Percentiles rank a stretch among this genome's conserved stretches.
Conservation (phyloP, 2,888 invertebrate genomes). For the Hyppa rectilinea region DNA sequence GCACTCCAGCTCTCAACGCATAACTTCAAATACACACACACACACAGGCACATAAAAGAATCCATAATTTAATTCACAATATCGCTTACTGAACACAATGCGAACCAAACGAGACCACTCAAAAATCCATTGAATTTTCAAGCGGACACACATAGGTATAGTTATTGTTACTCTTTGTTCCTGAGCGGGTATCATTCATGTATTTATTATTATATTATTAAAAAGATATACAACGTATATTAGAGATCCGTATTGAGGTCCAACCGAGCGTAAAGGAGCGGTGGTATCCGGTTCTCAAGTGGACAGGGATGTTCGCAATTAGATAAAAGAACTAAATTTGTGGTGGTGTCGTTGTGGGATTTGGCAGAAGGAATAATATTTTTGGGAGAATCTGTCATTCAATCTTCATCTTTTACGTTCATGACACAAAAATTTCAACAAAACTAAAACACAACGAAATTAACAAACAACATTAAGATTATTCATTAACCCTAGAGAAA, state of each 20-base stretch:
- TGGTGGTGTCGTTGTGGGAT: constrained; percentile 14
- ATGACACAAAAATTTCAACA: neutral
- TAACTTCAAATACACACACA: constrained; percentile 33
- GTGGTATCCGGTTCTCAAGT: constrained; percentile 89
- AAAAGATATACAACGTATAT: constrained; percentile 87
- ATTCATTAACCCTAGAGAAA: neutral
- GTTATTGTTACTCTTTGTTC: constrained; percentile 64
- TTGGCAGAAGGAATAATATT: neutral
- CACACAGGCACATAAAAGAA: constrained; percentile 47
- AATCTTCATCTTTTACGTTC: neutral
- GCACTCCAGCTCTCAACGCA: constrained; percentile 24
- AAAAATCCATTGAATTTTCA: constrained; percentile 62
- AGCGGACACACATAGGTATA: constrained; percentile 57
- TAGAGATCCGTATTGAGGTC: constrained; percentile 76
- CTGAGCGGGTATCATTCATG: constrained; percentile 76
- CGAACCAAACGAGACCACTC: constrained; percentile 58
- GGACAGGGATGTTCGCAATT: constrained; percentile 67
- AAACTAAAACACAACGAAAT: neutral
- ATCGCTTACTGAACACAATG: constrained; percentile 62
- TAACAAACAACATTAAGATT: neutral
- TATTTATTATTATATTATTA: constrained; percentile 81
- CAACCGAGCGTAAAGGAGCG: constrained; percentile 86
- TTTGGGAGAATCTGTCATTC: neutral
- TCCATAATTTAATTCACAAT: constrained; percentile 63
- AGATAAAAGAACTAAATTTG: constrained; percentile 46